phyloP scores from a whole-genome alignment of 2,888 invertebrate species.

The Apoderus coryli region DNA sequence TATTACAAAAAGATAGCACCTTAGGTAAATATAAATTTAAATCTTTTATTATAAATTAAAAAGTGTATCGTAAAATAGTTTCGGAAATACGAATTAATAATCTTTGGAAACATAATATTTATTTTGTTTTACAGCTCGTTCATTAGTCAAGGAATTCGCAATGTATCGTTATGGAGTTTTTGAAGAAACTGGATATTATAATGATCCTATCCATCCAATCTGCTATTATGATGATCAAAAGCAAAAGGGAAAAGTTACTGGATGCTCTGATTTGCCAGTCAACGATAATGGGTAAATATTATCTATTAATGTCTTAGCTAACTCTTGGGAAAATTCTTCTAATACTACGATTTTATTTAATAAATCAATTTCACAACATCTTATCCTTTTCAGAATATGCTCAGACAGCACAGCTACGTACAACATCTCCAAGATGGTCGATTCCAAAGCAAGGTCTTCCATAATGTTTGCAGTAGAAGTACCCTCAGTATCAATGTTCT shows the following conservation, averaged over 20 bases:
- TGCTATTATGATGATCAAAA: slow-evolving; percentile 35
- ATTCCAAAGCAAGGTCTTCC: slow-evolving; percentile 35
- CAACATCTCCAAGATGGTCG: slow-evolving; percentile 32
- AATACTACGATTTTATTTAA: slow-evolving; percentile 2
- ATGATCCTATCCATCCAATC: slow-evolving; percentile 42
- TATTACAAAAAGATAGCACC: slow-evolving; percentile 27
- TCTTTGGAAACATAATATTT: too few species aligned
- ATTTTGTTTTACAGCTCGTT: too few species aligned
- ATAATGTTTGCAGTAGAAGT: slow-evolving; percentile 39
- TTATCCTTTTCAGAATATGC: slow-evolving; percentile 14
- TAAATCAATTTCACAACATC: slow-evolving; percentile 10
- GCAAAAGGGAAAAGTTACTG: slow-evolving; percentile 32
- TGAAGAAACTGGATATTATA: slow-evolving; percentile 45
- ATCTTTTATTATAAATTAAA: too few species aligned
- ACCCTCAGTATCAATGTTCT: slow-evolving; percentile 41
- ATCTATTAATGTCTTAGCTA: slow-evolving; percentile 29
- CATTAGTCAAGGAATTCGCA: slow-evolving; percentile 46
- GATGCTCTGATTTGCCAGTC: slow-evolving; percentile 38
- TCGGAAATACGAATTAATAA: too few species aligned
- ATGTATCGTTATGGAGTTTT: slow-evolving; percentile 55
- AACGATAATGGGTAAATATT: slow-evolving; percentile 35
- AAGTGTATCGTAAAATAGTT: too few species aligned
- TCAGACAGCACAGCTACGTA: slow-evolving; percentile 21
- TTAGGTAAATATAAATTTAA: slow-evolving; percentile 28
- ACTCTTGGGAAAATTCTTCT: slow-evolving; percentile 4